Evolutionary conservation across 2,113 vertebrate species (phyloP), one percentile per base, ranked within the genome.

Genomic region (Poicephalus meyeri): DNA sequence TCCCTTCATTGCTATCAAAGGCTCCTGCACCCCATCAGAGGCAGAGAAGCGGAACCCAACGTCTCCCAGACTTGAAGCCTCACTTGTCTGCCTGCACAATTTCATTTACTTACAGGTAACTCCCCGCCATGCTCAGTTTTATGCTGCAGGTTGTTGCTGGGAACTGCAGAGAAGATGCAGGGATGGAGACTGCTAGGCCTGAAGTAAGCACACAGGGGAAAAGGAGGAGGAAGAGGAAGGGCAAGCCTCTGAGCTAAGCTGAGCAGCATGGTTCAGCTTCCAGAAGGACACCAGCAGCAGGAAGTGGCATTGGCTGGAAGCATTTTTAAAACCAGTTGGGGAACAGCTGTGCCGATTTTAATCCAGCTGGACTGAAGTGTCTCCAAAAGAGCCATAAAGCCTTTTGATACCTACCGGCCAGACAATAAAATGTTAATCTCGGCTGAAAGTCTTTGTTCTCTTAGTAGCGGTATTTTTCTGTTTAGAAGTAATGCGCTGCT

Each of bases 291-390:
- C 86, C 13, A 55, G 44, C 69, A 89, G 84, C 80, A 87, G 94
- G 94, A 97, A 93, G 83, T 80, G 86, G 56, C 61, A 55, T 84
- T 89, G 63, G 52, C 80, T 93, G 56, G 69, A 92, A 95, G 44
- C 60, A 50, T 88, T 95, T 74, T 89, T 84, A 60, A 81, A 92
- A 79, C 64, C 94, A 95, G 95, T 95, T 95, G 96, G 93, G 52
- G 86, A 96, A 64, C 95, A 97, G 91, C 95, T 97, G 94, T 87
- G 73, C 89, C 95, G 91, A 74, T 94, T 92, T 92, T 86, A 91
- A 93, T 92, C 93, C 94, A 92, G 9, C 65, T 87, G 91, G 69
- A 47, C 94, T 92, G 80, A 95, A 91, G 88, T 52, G 72, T 33
- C 95, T 96, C 77, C 93, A 95, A 80, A 95, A 92, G 93, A 95